A percentile compares a stretch with the other conserved stretches of the same genome.
phyloP scores from a whole-genome alignment of 1,140 invertebrate species.

The Theocolax elegans region DNA sequence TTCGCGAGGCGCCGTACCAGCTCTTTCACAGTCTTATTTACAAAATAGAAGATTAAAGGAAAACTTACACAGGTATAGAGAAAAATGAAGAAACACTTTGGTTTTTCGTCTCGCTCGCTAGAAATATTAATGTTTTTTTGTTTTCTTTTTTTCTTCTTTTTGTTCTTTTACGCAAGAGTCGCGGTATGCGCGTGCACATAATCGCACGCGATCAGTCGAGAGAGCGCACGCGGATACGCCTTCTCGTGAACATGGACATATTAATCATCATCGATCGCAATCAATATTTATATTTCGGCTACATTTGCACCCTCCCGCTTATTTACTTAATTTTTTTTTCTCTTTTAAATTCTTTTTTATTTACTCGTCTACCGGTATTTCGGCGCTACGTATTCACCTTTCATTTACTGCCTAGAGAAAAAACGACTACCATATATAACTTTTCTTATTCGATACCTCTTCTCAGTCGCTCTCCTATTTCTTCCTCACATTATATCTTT shows the following conservation, averaged over 20 bases:
- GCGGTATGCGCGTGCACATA: background rate
- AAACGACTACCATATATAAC: conserved; percentile 25
- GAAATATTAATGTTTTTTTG: background rate
- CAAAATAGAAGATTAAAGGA: conserved; percentile 42
- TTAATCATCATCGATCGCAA: conserved; percentile 17
- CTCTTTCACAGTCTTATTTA: conserved; percentile 59
- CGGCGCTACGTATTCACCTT: background rate
- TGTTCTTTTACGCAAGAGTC: background rate
- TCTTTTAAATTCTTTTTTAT: background rate
- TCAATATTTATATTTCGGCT: conserved; percentile 7
- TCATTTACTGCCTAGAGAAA: background rate
- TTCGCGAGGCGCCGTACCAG: conserved; percentile 47
- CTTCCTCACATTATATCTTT: background rate
- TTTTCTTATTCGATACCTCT: conserved; percentile 4
- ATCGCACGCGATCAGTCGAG: no score
- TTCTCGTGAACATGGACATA: background rate
- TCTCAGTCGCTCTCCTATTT: background rate
- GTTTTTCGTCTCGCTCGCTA: conserved; percentile 27
- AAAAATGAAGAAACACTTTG: conserved; percentile 35
- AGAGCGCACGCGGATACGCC: background rate
- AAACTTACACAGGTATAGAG: conserved; percentile 20
- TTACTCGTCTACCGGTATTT: background rate
- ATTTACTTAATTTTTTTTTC: background rate
- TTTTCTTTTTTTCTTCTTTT: background rate
- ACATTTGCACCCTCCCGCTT: conserved; percentile 11